A percentile compares a stretch with the other conserved stretches of the same genome.
These are phyloP conservation scores for Acleris holmiana DNA, from an alignment of 2,888 invertebrate species.

Conservation along the genomic window DNA sequence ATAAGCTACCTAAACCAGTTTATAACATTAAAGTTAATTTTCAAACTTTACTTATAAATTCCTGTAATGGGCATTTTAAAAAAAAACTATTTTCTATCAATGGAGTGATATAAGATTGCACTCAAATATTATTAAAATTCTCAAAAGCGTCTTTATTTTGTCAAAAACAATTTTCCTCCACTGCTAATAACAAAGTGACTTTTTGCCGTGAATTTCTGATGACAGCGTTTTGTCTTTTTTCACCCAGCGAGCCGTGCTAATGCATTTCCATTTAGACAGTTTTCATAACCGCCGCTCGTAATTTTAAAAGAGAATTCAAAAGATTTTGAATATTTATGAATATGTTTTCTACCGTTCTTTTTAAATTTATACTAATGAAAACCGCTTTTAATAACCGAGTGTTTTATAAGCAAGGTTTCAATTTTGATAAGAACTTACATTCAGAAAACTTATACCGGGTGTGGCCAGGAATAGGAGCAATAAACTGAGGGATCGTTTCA, in stretches of 20 bases:
- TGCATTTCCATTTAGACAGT: conserved; percentile 33
- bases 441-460: too few relatives aligned
- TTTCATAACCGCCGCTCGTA: conserved; percentile 23
- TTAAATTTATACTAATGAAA: not conserved
- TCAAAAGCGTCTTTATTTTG: conserved; percentile 1
- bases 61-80: too few relatives aligned
- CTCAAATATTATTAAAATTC: not conserved
- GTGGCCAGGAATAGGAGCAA: too few relatives aligned
- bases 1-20: too few relatives aligned
- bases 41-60: too few relatives aligned
- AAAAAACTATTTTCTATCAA: too few relatives aligned
- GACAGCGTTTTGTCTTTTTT: conserved; percentile 24
- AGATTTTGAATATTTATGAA: conserved; percentile 19
- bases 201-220: conserved; percentile 23
- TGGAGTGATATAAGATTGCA: too few relatives aligned
- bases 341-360: conserved; percentile 3
- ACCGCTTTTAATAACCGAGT: not conserved
- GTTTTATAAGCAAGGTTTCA: too few relatives aligned
- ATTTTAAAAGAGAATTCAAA: conserved; percentile 24
- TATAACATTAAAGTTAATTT: too few relatives aligned
- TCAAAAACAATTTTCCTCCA: conserved; percentile 18
- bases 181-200: conserved; percentile 14
- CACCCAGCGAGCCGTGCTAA: conserved; percentile 25
- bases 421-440: too few relatives aligned
- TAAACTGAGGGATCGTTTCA: too few relatives aligned